Conservation (phyloP, 2,888 invertebrate species). For the Matsumyia berberina region DNA sequence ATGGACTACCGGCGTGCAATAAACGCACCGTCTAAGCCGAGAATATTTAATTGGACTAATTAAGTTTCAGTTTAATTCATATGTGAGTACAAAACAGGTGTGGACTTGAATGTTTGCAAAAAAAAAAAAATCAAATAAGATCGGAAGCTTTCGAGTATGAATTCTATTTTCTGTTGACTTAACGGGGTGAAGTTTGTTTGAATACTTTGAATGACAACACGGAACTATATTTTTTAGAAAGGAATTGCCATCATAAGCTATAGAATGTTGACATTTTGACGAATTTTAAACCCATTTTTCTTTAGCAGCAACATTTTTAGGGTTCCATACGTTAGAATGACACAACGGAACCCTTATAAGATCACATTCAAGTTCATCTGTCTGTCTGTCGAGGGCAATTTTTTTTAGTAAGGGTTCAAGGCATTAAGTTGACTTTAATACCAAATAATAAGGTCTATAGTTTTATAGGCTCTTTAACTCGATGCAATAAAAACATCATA, state of each 20-base stretch:
- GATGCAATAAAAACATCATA: too few relatives aligned
- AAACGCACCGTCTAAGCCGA: constrained; percentile 13
- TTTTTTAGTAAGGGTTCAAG: too few relatives aligned
- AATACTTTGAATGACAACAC: constrained; percentile 19
- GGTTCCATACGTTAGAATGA: too few relatives aligned
- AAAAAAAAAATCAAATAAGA: constrained; percentile 4
- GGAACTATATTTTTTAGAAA: constrained; percentile 8
- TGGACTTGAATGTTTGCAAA: constrained; percentile 27
- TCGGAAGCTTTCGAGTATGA: constrained; percentile 1
- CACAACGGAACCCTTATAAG: too few relatives aligned
- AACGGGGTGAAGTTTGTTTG: constrained; percentile 6
- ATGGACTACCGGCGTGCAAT: constrained; percentile 17
- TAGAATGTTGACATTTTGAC: not conserved
- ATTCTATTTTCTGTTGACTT: not conserved
- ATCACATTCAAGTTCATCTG: too few relatives aligned
- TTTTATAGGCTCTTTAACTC: too few relatives aligned
- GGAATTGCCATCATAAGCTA: not conserved
- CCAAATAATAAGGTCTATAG: too few relatives aligned
- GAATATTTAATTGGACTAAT: constrained; percentile 56
- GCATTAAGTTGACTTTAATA: too few relatives aligned
- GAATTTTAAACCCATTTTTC: too few relatives aligned
- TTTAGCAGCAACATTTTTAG: too few relatives aligned
- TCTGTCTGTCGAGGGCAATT: too few relatives aligned
- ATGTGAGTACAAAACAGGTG: not conserved
- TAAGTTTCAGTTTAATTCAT: not conserved